These are phyloP conservation scores for Spodoptera picta DNA, from an alignment of 2,888 invertebrate genomes.

Conservation along the genomic window DNA sequence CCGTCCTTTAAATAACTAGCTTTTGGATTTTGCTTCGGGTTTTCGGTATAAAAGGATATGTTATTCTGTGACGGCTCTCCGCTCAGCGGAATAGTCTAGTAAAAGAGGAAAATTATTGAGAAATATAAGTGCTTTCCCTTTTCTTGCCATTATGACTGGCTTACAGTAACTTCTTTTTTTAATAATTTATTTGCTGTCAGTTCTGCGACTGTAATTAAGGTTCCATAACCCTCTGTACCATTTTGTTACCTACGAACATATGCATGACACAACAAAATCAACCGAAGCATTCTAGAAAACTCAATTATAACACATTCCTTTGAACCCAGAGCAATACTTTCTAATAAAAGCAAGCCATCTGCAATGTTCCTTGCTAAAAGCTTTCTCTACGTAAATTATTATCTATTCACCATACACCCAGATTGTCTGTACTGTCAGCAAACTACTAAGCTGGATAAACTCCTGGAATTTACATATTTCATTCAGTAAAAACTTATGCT, in stretches of 20 bases:
- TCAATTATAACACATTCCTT: conserved; percentile 10
- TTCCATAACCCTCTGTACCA: too few relatives aligned
- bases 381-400: conserved; percentile 43
- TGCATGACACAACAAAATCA: too few relatives aligned
- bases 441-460: neutral
- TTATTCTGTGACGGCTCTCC: too few relatives aligned
- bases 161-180: too few relatives aligned
- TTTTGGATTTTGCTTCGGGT: neutral
- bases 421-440: conserved; percentile 26
- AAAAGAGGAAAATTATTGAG: too few relatives aligned
- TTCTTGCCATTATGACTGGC: too few relatives aligned
- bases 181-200: too few relatives aligned
- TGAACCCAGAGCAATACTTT: conserved; percentile 24
- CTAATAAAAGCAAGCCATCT: conserved; percentile 43
- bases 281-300: neutral
- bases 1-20: conserved; percentile 3
- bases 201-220: too few relatives aligned
- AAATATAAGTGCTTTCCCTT: too few relatives aligned
- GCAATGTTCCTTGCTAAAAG: conserved; percentile 35
- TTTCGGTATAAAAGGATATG: neutral
- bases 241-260: too few relatives aligned
- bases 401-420: conserved; percentile 33
- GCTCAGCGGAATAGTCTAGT: too few relatives aligned
- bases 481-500: neutral
- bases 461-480: neutral